Evolutionary conservation across 1,140 invertebrate species (phyloP).

Genomic region (Drosophila subpulchrella): DNA sequence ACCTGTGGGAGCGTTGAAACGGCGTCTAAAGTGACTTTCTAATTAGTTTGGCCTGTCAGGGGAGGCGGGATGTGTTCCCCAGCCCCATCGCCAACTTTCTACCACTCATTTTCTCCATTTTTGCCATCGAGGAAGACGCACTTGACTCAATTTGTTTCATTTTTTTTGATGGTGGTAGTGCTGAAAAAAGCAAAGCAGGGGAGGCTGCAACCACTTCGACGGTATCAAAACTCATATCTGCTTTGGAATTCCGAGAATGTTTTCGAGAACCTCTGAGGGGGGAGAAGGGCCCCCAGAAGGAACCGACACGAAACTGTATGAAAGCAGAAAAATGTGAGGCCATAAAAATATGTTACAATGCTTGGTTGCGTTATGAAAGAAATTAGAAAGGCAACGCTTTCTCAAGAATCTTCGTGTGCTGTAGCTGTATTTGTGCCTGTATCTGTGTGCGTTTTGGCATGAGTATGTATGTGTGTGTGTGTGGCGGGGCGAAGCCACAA

Average conservation of each 20-base stretch:
- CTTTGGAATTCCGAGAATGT: slow-evolving; percentile 77
- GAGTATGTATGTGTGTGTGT: slow-evolving; percentile 22
- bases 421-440: slow-evolving; percentile 7
- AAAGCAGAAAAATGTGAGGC: slow-evolving; percentile 72
- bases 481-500: slow-evolving; percentile 69
- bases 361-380: slow-evolving; percentile 77
- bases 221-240: slow-evolving; percentile 75
- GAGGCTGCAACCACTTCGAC: slow-evolving; percentile 59
- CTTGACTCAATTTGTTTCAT: slow-evolving; percentile 71
- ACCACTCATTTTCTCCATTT: slow-evolving; percentile 4
- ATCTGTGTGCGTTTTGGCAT: slow-evolving; percentile 1
- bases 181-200: slow-evolving; percentile 1
- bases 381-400: slow-evolving; percentile 72
- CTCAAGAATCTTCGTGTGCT: slow-evolving; percentile 41
- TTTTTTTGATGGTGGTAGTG: slow-evolving; percentile 13
- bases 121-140: slow-evolving; percentile 51
- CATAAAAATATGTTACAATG: slow-evolving; percentile 83
- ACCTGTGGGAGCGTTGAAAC: slow-evolving; percentile 44
- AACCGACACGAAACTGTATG: slow-evolving; percentile 62
- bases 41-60: slow-evolving; percentile 78
- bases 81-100: background rate
- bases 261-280: slow-evolving; percentile 17
- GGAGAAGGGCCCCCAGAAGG: background rate
- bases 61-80: slow-evolving; percentile 37
- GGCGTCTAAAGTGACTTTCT: slow-evolving; percentile 76